A percentile compares a stretch with the other conserved stretches of the same genome.
phyloP scores from a whole-genome alignment of 2,113 vertebrate genomes.

The Microcebus griseorufus region DNA sequence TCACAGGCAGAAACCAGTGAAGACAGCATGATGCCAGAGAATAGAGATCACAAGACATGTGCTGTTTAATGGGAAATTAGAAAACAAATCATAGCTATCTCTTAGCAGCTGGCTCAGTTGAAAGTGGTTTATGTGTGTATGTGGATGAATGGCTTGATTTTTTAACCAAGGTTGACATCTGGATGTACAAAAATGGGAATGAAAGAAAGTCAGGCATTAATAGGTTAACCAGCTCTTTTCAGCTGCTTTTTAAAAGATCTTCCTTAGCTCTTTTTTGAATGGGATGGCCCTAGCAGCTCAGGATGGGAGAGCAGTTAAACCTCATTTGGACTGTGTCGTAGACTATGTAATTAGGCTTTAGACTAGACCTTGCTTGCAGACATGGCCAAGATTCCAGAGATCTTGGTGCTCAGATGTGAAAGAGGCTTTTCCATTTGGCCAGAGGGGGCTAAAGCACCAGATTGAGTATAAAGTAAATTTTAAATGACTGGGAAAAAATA shows the following conservation, averaged over 20 bases:
- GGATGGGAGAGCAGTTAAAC: not conserved
- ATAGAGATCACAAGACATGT: not conserved
- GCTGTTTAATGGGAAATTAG: not conserved
- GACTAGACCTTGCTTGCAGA: slow-evolving; percentile 26
- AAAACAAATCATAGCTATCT: not conserved
- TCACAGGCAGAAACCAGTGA: not conserved
- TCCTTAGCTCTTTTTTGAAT: slow-evolving; percentile 38
- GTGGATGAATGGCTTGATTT: not conserved
- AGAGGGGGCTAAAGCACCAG: not conserved
- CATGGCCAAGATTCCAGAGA: slow-evolving; percentile 4
- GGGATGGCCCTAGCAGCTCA: not conserved
- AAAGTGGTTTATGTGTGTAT: not conserved
- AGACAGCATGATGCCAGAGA: not conserved
- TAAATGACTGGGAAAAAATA: not conserved
- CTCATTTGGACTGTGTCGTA: slow-evolving; percentile 53
- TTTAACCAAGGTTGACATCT: not conserved
- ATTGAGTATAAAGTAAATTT: slow-evolving; percentile 26
- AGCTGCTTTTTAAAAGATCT: not conserved
- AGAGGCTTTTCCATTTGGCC: slow-evolving; percentile 50
- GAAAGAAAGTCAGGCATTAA: not conserved
- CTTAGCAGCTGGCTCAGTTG: not conserved
- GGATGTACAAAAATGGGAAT: not conserved
- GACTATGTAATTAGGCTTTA: not conserved
- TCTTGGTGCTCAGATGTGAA: slow-evolving; percentile 3
- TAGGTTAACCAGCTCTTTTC: slow-evolving; percentile 7